Evolutionary conservation across 2,113 vertebrate species (phyloP).

Genomic region (Tupaia chinensis): DNA sequence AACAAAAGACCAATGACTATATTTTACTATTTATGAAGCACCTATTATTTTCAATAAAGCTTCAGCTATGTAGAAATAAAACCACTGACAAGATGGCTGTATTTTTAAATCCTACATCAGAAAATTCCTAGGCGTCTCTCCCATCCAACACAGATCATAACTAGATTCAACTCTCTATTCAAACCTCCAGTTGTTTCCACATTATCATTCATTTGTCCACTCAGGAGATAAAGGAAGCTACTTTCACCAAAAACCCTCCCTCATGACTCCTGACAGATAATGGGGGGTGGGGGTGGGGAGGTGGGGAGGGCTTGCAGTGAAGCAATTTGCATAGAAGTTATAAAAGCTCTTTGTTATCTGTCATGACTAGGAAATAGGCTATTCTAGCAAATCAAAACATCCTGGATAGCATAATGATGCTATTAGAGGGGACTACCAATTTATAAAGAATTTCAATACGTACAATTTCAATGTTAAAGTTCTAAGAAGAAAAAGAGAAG

Average conservation of each 20-base stretch:
- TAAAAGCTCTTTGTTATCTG: constrained; percentile 76
- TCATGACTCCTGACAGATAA: constrained; percentile 66
- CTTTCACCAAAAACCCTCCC: constrained; percentile 60
- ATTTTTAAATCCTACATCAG: constrained; percentile 51
- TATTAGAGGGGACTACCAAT: constrained; percentile 3
- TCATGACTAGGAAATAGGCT: constrained; percentile 65
- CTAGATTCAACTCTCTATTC: constrained; percentile 17
- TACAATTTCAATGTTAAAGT: background rate
- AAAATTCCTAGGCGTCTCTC: constrained; percentile 55
- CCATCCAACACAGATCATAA: background rate
- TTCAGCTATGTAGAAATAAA: constrained; percentile 32
- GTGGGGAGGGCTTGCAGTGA: background rate
- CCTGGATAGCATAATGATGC: constrained; percentile 24
- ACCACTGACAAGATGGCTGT: constrained; percentile 33
- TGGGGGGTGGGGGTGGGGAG: background rate
- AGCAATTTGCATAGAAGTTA: constrained; percentile 67
- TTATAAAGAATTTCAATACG: constrained; percentile 50
- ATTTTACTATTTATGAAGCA: background rate
- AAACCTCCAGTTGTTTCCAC: constrained; percentile 68
- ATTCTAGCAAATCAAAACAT: constrained; percentile 76
- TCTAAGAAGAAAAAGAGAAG: background rate
- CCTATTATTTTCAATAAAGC: constrained; percentile 54
- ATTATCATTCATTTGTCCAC: constrained; percentile 74
- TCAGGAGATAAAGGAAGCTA: constrained; percentile 66
- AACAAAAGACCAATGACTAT: constrained; percentile 18